These are phyloP conservation scores for Dasyurus viverrinus DNA, from an alignment of 2,113 vertebrate species.

Conservation along the genomic window DNA sequence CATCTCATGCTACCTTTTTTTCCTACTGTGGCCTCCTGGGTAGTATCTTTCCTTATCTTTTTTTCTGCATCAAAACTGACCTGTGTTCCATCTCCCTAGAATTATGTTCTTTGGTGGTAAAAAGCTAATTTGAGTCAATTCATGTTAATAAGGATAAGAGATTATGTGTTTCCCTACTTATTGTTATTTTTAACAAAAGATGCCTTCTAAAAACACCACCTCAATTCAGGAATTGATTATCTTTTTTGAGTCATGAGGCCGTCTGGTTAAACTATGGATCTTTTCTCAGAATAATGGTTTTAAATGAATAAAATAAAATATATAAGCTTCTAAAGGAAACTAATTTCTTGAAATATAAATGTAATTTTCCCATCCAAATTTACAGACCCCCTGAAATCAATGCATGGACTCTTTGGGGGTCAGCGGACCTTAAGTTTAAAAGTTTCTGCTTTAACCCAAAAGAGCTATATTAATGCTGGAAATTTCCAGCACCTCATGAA, in stretches of 20 bases:
- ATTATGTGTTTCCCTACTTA: neutral
- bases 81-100: neutral
- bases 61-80: neutral
- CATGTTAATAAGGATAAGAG: neutral
- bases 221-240: neutral
- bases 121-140: neutral
- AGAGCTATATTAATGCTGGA: neutral
- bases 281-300: neutral
- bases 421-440: neutral
- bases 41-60: neutral
- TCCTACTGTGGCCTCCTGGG: neutral
- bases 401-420: neutral
- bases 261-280: neutral
- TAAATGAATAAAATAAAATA: neutral
- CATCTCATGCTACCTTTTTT: neutral
- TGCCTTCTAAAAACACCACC: neutral
- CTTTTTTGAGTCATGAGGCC: neutral
- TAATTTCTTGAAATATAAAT: neutral
- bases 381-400: neutral
- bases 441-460: constrained; percentile 14
- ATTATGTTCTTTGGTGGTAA: neutral
- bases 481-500: neutral
- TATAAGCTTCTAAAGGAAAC: neutral
- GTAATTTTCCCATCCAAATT: neutral
- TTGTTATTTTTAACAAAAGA: neutral